Percentiles rank a stretch among this genome's conserved stretches.
Conservation (phyloP, 2,113 vertebrate species). For the Lamprologus callipterus region DNA sequence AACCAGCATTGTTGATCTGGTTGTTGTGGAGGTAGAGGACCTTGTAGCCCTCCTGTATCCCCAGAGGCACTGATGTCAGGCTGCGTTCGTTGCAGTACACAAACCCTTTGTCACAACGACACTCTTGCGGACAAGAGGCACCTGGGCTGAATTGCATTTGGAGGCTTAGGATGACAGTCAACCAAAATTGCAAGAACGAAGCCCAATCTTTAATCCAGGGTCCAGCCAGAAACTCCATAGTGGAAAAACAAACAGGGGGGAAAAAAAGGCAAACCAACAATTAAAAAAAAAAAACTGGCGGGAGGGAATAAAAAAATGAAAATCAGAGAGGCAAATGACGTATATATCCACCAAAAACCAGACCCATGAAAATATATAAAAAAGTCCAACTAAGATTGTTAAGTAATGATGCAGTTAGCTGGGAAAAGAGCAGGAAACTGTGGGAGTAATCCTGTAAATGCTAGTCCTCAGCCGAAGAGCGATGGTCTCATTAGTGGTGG, state of each 20-base stretch:
- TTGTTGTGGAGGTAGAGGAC: constrained; percentile 98
- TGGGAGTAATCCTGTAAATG: constrained; percentile 71
- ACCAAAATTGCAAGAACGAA: constrained; percentile 82
- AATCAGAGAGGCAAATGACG: constrained; percentile 44
- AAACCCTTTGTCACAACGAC: constrained; percentile 90
- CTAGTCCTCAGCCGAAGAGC: constrained; percentile 61
- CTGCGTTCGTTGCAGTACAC: constrained; percentile 98
- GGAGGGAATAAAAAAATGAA: constrained; percentile 42
- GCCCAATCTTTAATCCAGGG: constrained; percentile 83
- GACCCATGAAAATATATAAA: background rate
- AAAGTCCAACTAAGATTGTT: constrained; percentile 60
- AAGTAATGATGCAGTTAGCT: constrained; percentile 50
- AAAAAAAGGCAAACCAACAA: constrained; percentile 7
- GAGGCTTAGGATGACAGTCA: constrained; percentile 84
- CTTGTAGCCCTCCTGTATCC: constrained; percentile 90
- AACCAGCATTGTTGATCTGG: constrained; percentile 99
- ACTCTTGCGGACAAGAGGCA: constrained; percentile 84
- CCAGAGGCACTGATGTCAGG: constrained; percentile 98
- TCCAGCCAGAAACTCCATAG: constrained; percentile 86
- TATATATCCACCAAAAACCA: constrained; percentile 52
- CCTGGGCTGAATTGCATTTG: constrained; percentile 78
- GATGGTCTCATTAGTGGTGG: constrained; percentile 68
- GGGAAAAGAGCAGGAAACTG: constrained; percentile 32
- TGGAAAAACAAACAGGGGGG: constrained; percentile 52
- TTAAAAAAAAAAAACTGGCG: background rate